A percentile compares a stretch with the other conserved stretches of the same genome.
Evolutionary conservation across 2,888 invertebrate genomes (phyloP).

Genomic region (Margaritifera margaritifera): DNA sequence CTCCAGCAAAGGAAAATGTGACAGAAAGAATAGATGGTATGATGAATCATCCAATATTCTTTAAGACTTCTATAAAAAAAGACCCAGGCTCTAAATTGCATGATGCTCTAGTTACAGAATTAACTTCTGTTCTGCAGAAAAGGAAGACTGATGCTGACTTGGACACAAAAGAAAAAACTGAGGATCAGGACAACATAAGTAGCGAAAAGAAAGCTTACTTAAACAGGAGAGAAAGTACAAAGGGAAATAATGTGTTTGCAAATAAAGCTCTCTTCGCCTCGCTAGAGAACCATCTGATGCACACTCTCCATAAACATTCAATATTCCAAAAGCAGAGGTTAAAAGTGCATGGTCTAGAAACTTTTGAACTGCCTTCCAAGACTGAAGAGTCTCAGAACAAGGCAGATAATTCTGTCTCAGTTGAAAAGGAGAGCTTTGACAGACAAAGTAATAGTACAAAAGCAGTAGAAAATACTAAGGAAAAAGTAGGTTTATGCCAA

Average conservation of each 20-base stretch:
- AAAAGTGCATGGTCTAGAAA: constrained; percentile 31
- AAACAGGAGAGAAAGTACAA: constrained; percentile 25
- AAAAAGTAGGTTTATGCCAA: no score
- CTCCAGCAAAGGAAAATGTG: no score
- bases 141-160: constrained; percentile 21
- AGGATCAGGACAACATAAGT: background rate
- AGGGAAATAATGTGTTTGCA: constrained; percentile 48
- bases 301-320: constrained; percentile 42
- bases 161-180: constrained; percentile 5
- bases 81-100: constrained; percentile 61
- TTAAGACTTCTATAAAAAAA: constrained; percentile 55
- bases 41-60: constrained; percentile 55
- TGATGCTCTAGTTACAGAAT: constrained; percentile 54
- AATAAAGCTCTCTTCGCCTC: constrained; percentile 54
- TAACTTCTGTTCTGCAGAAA: constrained; percentile 52
- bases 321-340: constrained; percentile 37
- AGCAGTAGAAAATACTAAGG: no score
- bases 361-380: constrained; percentile 25
- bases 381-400: no score
- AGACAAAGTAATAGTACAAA: no score
- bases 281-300: constrained; percentile 56
- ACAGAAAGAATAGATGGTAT: no score
- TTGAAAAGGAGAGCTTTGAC: no score
- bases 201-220: constrained; percentile 13
- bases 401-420: no score